Evolutionary conservation across 1,140 invertebrate genomes (phyloP).

Genomic region (Oryzaephilus surinamensis): DNA sequence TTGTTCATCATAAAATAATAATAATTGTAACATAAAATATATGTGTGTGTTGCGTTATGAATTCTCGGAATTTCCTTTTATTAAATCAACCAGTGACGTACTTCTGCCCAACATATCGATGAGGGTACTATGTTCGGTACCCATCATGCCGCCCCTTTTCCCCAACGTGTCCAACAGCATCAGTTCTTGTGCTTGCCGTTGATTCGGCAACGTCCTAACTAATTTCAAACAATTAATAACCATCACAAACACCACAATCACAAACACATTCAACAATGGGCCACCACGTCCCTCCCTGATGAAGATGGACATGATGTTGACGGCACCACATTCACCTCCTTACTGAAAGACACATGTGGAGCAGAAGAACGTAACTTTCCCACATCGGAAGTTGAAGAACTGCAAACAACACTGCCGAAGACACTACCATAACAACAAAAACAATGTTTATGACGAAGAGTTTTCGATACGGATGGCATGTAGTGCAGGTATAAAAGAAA

Average conservation of each 20-base stretch:
- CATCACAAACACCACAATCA: slow-evolving; percentile 16
- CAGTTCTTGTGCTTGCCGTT: slow-evolving; percentile 60
- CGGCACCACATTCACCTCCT: slow-evolving; percentile 21
- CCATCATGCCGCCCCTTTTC: slow-evolving; percentile 39
- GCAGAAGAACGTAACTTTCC: slow-evolving; percentile 20
- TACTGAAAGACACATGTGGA: slow-evolving; percentile 19
- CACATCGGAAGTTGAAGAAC: slow-evolving; percentile 15
- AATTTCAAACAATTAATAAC: slow-evolving; percentile 11
- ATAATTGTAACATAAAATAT: too few species aligned
- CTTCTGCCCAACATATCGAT: slow-evolving; percentile 76
- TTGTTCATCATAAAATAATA: too few species aligned
- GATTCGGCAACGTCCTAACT: slow-evolving; percentile 39
- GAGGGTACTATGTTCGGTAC: slow-evolving; percentile 53
- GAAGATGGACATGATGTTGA: slow-evolving; percentile 12
- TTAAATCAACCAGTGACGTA: too few species aligned
- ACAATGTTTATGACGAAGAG: background rate
- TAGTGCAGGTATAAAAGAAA: slow-evolving; percentile 14
- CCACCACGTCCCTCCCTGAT: slow-evolving; percentile 8
- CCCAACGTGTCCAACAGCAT: slow-evolving; percentile 59
- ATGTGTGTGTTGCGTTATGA: too few species aligned
- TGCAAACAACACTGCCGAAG: slow-evolving; percentile 12
- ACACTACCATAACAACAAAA: too few species aligned
- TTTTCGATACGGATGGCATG: slow-evolving; percentile 11
- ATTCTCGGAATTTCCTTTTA: too few species aligned
- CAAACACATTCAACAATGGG: slow-evolving; percentile 6